Evolutionary conservation across 2,113 vertebrate genomes (phyloP).

Genomic region (Proteles cristata): DNA sequence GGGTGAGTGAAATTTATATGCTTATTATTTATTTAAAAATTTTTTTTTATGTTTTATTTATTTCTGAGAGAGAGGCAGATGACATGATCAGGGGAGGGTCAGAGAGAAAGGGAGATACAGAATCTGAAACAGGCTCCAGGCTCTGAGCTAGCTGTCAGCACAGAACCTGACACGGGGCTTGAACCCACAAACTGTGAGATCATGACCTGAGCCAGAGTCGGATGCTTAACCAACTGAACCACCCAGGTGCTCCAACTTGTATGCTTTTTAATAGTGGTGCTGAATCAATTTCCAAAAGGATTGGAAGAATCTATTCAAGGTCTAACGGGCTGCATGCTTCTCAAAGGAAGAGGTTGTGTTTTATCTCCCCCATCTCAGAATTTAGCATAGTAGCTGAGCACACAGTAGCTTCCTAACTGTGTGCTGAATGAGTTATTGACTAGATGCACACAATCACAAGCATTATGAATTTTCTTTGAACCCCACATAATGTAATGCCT

Average conservation of each 20-base stretch:
- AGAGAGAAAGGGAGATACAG: too few relatives aligned
- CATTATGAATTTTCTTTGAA: slow-evolving; percentile 45
- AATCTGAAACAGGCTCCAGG: too few relatives aligned
- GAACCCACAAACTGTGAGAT: too few relatives aligned
- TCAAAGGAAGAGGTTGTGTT: background rate
- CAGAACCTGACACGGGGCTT: too few relatives aligned
- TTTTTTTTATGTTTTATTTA: too few relatives aligned
- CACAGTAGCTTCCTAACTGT: background rate
- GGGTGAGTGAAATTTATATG: background rate
- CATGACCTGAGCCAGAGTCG: too few relatives aligned
- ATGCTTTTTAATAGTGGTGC: background rate
- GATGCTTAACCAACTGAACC: too few relatives aligned
- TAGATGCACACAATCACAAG: background rate
- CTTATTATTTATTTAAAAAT: background rate
- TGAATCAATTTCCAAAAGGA: slow-evolving; percentile 21
- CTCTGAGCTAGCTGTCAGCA: too few relatives aligned
- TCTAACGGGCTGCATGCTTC: background rate
- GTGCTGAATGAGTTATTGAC: background rate
- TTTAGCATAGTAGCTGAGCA: background rate
- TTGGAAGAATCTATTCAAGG: background rate
- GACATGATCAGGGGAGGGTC: too few relatives aligned
- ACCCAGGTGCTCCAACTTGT: too few relatives aligned
- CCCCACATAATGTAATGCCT: background rate
- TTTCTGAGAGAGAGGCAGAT: too few relatives aligned
- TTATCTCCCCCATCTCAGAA: background rate